Conservation (phyloP, 2,888 invertebrate species). For the Antheraea yamamai region DNA sequence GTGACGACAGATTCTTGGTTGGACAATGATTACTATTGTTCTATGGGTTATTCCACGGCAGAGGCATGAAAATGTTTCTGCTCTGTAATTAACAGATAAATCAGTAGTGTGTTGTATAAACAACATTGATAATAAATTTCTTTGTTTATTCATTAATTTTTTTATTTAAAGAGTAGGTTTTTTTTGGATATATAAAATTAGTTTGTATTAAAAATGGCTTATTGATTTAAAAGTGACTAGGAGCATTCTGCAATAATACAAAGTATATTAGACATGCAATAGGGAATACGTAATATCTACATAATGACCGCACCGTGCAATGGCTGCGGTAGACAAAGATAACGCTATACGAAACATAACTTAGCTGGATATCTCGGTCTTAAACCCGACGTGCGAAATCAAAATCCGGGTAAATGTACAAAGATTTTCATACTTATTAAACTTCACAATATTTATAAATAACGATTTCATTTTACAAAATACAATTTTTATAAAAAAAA, state of each 20-base stretch:
- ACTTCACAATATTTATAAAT: too few relatives aligned
- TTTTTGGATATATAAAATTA: too few relatives aligned
- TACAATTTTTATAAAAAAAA: too few relatives aligned
- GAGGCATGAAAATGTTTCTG: slow-evolving; percentile 40
- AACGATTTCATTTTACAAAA: too few relatives aligned
- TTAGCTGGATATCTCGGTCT: too few relatives aligned
- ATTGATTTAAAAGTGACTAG: neutral
- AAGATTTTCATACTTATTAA: too few relatives aligned
- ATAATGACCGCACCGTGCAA: too few relatives aligned
- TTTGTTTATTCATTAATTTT: neutral
- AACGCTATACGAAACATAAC: too few relatives aligned
- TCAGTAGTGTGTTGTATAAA: neutral
- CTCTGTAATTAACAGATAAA: slow-evolving; percentile 41
- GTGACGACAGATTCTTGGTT: slow-evolving; percentile 53
- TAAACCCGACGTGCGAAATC: too few relatives aligned
- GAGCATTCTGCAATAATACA: neutral
- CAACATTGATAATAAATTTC: neutral
- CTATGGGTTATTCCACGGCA: slow-evolving; percentile 42
- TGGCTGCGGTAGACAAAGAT: too few relatives aligned
- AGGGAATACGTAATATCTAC: neutral
- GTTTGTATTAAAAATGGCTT: neutral
- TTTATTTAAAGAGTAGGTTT: neutral
- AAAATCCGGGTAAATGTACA: too few relatives aligned
- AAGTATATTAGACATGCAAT: neutral
- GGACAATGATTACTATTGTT: slow-evolving; percentile 51